These are phyloP conservation scores for Odontocerum albicorne DNA, from an alignment of 2,888 invertebrate species.

Conservation along the genomic window DNA sequence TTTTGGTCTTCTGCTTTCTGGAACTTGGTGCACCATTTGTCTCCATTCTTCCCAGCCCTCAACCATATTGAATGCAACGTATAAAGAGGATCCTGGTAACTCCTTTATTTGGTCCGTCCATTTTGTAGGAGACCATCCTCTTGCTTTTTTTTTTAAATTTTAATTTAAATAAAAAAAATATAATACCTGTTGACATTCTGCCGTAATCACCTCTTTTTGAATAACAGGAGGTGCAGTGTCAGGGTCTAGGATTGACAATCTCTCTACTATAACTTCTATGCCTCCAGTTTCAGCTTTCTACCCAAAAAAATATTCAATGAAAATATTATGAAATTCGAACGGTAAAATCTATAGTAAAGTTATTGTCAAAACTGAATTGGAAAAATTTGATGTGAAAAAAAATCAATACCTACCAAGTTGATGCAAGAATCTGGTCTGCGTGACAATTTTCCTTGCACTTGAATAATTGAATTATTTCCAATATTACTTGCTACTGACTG, in stretches of 20 bases:
- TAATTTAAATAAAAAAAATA: too few species aligned
- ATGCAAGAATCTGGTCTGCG: constrained; percentile 42
- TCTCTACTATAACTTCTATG: constrained; percentile 18
- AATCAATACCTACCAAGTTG: constrained; percentile 35
- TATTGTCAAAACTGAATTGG: too few species aligned
- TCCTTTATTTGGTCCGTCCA: too few species aligned
- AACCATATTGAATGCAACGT: background rate
- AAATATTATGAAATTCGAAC: too few species aligned
- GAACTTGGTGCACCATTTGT: too few species aligned
- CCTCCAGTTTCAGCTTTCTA: constrained; percentile 43
- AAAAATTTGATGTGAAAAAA: too few species aligned
- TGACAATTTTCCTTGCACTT: constrained; percentile 46
- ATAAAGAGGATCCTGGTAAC: background rate
- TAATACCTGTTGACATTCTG: background rate
- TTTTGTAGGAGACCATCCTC: too few species aligned
- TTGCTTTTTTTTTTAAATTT: background rate
- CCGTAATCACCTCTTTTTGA: background rate
- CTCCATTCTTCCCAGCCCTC: too few species aligned
- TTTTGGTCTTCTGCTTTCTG: too few species aligned
- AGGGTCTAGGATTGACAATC: constrained; percentile 52
- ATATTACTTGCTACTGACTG: constrained; percentile 42
- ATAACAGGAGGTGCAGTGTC: constrained; percentile 40
- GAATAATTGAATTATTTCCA: constrained; percentile 41
- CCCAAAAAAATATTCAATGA: too few species aligned
- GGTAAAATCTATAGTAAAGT: too few species aligned